Evolutionary conservation across 2,113 vertebrate genomes (phyloP), one percentile per base, ranked within the genome.

Genomic region (Entelurus aequoreus): DNA sequence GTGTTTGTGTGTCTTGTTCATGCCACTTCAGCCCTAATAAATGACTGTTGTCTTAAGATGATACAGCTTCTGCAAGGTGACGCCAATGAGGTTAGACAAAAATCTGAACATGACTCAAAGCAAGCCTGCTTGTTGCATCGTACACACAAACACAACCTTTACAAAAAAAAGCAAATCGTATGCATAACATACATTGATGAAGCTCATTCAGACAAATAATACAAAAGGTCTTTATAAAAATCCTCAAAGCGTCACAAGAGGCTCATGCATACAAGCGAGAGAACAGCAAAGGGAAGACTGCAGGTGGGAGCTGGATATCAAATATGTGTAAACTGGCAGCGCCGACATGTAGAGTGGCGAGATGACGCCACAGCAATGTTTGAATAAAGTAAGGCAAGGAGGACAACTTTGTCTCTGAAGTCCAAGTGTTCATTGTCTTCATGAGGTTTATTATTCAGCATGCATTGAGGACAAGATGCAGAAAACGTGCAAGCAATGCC

Each of bases 401-500:
- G 21, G 16, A 66, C 28, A 28, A 28, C 28, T 3, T 28, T 7
- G 48, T 44, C 56, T 62, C 40, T 48, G 52, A 47, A 62, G 68
- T 59, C 73, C 56, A 71, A 78, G 58, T 60, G 75, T 62, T 79
- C 60, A 63, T 83, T 80, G 50, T 57, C 47, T 61, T 44, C 16
- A 44, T 6, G 55, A 44, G 40, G 55, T 42, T 49, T 21, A 21
- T 10, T 76, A 36, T 61, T 68, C 54, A 13, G 71, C 89, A 91
- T 88, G 89, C 87, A 86, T 58, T 67, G 60, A 78, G 60, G 76
- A 67, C 75, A 83, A 76, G 78, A 89, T 89, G 88, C 88, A 88
- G 70, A 86, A 56, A 40, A 62, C 91, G 91, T 91, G 90, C 89
- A 87, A 62, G 69, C 69, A 76, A 76, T 71, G 71, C 53, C n/a